phyloP scores from a whole-genome alignment of 1,140 invertebrate genomes.

The Drosophila micromelanica region DNA sequence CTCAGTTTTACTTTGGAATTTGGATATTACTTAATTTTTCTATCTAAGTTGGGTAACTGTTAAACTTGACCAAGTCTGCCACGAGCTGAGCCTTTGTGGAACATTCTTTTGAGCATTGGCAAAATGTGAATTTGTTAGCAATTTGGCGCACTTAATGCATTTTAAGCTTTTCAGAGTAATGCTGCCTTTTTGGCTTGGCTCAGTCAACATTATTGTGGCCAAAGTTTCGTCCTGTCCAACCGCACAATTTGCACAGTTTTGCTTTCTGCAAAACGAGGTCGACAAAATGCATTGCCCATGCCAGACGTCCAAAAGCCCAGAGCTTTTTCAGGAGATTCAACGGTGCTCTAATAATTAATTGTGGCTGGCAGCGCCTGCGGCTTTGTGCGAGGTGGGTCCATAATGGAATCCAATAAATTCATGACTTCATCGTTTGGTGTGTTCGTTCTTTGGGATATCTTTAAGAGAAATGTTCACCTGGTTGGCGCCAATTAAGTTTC shows the following conservation, averaged over 20 bases:
- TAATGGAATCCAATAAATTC: constrained; percentile 67
- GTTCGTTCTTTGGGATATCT: constrained; percentile 1
- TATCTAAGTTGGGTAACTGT: no score
- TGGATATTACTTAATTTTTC: no score
- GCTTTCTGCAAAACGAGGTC: constrained; percentile 18
- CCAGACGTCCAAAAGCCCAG: constrained; percentile 5
- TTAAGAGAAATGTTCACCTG: constrained; percentile 43
- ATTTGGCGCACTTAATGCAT: constrained; percentile 56
- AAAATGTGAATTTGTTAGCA: constrained; percentile 70
- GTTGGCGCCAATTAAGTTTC: constrained; percentile 67
- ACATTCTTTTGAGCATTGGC: constrained; percentile 48
- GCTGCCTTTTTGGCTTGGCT: constrained; percentile 27
- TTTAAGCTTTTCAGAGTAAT: constrained; percentile 8
- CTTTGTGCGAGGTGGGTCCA: constrained; percentile 30
- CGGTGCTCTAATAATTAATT: constrained; percentile 64
- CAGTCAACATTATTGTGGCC: constrained; percentile 34
- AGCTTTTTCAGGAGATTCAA: constrained; percentile 19
- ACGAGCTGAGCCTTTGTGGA: constrained; percentile 8
- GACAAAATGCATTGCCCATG: constrained; percentile 6
- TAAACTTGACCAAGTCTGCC: constrained; percentile 3
- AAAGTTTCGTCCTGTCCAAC: constrained; percentile 23
- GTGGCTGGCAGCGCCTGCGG: constrained; percentile 48
- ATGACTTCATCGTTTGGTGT: neutral
- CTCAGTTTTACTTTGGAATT: no score
- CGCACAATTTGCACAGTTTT: constrained; percentile 37